phyloP scores from a whole-genome alignment of 2,797 vertebrate species.

The Apogon hyalosoma region DNA sequence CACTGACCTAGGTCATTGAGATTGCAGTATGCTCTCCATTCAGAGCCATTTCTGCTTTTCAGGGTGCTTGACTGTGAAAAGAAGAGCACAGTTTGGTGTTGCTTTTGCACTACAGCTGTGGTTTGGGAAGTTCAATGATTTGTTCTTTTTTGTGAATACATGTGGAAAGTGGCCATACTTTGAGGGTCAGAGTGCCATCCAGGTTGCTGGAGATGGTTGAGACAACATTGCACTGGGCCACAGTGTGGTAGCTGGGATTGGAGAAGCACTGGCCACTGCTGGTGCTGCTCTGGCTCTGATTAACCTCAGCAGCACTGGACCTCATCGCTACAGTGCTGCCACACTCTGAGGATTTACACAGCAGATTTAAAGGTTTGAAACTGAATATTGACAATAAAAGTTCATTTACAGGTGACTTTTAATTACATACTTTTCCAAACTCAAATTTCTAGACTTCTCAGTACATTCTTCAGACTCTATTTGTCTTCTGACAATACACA shows the following conservation, averaged over 20 bases:
- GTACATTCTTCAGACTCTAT: no score
- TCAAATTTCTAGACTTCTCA: no score
- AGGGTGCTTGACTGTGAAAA: constrained; percentile 72
- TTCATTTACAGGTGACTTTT: no score
- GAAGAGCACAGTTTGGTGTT: constrained; percentile 41
- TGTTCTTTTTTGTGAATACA: constrained; percentile 1
- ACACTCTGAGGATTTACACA: constrained; percentile 70
- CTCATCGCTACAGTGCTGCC: constrained; percentile 80
- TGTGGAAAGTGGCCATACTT: constrained; percentile 73
- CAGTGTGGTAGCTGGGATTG: constrained; percentile 95
- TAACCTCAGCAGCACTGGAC: constrained; percentile 71
- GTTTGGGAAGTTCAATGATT: neutral
- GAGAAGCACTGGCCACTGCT: constrained; percentile 90
- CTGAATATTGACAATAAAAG: neutral
- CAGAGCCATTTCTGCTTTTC: constrained; percentile 87
- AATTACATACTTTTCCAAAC: no score
- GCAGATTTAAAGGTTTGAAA: constrained; percentile 16
- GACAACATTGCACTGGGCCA: constrained; percentile 90
- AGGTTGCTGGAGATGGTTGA: constrained; percentile 91
- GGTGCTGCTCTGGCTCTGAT: constrained; percentile 86
- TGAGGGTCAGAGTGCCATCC: constrained; percentile 91
- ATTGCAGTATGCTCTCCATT: constrained; percentile 95
- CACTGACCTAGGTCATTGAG: constrained; percentile 94
- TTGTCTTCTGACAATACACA: no score
- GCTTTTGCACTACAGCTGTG: neutral